These are phyloP conservation scores for Platycheirus albimanus DNA, from an alignment of 2,888 invertebrate genomes.

Conservation along the genomic window DNA sequence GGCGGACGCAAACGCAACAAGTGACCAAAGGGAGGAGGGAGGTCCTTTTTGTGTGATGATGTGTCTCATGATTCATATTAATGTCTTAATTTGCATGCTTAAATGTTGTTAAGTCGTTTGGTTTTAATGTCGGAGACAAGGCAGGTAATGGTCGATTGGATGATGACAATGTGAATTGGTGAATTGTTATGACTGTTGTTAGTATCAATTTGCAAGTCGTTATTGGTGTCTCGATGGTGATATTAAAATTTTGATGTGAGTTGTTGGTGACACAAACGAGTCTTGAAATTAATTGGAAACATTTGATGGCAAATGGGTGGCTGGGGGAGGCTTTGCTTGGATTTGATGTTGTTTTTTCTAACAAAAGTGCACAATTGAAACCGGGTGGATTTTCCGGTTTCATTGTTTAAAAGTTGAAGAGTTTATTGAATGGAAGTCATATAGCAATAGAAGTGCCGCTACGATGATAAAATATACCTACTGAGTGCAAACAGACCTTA, in stretches of 20 bases:
- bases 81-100: conserved; percentile 72
- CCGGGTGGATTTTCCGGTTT: too few species aligned
- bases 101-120: conserved; percentile 35
- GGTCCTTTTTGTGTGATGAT: not conserved
- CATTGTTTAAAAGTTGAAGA: too few species aligned
- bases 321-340: too few species aligned
- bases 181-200: conserved; percentile 43
- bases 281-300: not conserved
- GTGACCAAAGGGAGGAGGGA: conserved; percentile 5
- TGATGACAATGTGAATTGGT: conserved; percentile 41
- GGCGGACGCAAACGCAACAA: conserved; percentile 41
- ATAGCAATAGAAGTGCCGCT: too few species aligned
- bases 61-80: conserved; percentile 52
- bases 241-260: conserved; percentile 30
- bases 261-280: not conserved
- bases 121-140: conserved; percentile 30
- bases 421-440: too few species aligned
- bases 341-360: too few species aligned
- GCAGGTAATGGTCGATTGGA: conserved; percentile 31
- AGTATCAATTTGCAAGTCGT: conserved; percentile 64
- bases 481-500: too few species aligned
- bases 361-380: too few species aligned
- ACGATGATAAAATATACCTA: too few species aligned
- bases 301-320: not conserved
- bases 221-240: conserved; percentile 26